phyloP scores from a whole-genome alignment of 1,140 invertebrate genomes.

The Drosophila athabasca region DNA sequence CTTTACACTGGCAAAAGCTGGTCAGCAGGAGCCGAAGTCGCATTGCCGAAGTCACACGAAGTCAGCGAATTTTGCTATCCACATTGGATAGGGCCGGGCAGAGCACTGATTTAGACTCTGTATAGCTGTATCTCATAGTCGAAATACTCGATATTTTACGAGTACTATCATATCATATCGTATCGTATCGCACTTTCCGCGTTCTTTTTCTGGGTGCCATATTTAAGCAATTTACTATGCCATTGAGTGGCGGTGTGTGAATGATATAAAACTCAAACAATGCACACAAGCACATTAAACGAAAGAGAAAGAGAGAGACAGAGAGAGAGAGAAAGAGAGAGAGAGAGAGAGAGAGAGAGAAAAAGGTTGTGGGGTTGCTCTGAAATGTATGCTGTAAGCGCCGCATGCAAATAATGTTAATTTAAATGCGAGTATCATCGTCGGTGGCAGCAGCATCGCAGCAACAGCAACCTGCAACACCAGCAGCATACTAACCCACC shows the following conservation, averaged over 20 bases:
- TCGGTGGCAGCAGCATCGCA: constrained; percentile 46
- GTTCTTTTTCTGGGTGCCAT: constrained; percentile 27
- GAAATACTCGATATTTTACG: background rate
- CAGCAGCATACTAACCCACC: constrained; percentile 41
- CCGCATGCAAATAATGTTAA: constrained; percentile 81
- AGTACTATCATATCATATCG: too few species aligned
- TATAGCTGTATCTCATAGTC: too few species aligned
- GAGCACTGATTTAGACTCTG: too few species aligned
- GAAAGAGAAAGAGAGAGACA: background rate
- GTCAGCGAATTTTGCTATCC: too few species aligned
- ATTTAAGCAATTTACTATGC: constrained; percentile 58
- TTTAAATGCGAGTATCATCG: constrained; percentile 81
- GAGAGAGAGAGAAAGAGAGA: background rate
- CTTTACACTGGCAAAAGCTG: too few species aligned
- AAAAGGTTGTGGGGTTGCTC: constrained; percentile 18
- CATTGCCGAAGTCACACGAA: too few species aligned
- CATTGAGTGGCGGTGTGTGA: constrained; percentile 55
- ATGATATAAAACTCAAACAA: constrained; percentile 57
- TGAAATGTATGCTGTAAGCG: constrained; percentile 76
- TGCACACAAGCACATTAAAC: constrained; percentile 10
- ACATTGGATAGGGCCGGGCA: too few species aligned
- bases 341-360: constrained; percentile 9
- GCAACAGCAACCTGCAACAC: constrained; percentile 47
- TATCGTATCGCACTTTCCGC: constrained; percentile 2
- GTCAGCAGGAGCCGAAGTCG: too few species aligned